Percentiles rank a stretch among this genome's conserved stretches.
Conservation (phyloP, 2,888 invertebrate genomes). For the Drosophila multiciliata region DNA sequence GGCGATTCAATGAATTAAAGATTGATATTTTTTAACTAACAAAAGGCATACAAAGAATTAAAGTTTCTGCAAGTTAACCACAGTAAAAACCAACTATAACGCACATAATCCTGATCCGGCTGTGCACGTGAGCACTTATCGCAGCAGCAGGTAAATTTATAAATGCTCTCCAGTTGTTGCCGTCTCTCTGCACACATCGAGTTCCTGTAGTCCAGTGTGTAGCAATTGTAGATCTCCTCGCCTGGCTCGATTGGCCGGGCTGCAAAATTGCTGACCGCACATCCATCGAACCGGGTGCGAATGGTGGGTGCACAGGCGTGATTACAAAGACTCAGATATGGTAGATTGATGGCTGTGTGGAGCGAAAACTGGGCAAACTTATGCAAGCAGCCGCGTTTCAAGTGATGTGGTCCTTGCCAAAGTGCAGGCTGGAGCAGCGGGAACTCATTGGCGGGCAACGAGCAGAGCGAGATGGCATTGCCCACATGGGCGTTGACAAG, state of each 20-base stretch:
- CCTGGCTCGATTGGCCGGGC: conserved; percentile 87
- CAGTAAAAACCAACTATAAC: background rate
- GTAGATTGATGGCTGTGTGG: conserved; percentile 93
- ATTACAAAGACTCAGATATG: conserved; percentile 95
- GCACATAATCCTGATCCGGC: conserved; percentile 71
- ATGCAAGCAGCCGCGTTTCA: conserved; percentile 71
- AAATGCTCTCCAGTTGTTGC: conserved; percentile 88
- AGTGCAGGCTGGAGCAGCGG: conserved; percentile 58
- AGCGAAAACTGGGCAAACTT: conserved; percentile 82
- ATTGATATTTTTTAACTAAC: no score
- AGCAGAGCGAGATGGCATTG: conserved; percentile 82
- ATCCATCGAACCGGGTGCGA: conserved; percentile 90
- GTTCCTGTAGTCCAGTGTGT: conserved; percentile 91
- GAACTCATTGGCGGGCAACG: conserved; percentile 36
- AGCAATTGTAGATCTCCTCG: conserved; percentile 93
- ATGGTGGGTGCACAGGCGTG: conserved; percentile 96
- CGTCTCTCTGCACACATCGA: conserved; percentile 88
- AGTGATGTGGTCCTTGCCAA: conserved; percentile 71
- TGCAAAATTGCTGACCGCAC: conserved; percentile 90
- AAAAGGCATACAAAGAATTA: background rate
- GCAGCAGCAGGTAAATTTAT: conserved; percentile 92
- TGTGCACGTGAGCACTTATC: conserved; percentile 86
- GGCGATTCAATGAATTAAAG: no score
- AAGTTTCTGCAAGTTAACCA: background rate
- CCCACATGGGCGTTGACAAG: conserved; percentile 90